Evolutionary conservation across 2,888 invertebrate species (phyloP).

Genomic region (Gerris lacustris): DNA sequence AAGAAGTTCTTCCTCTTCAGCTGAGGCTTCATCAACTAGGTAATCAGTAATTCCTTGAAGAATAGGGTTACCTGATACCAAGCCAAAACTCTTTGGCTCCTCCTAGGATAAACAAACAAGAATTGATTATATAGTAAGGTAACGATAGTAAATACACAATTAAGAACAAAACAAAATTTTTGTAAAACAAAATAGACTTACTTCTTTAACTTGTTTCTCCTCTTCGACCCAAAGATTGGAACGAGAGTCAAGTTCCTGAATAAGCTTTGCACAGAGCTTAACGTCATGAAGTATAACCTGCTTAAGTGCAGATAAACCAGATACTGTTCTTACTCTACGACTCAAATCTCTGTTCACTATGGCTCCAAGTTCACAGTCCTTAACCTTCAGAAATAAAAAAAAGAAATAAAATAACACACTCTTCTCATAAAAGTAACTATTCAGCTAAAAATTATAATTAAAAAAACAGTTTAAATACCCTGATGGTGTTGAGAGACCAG

Average conservation of each 20-base stretch:
- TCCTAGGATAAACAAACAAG: conserved; percentile 6
- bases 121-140: background rate
- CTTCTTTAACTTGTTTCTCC: background rate
- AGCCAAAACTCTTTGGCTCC: conserved; percentile 46
- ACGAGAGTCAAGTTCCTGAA: conserved; percentile 77
- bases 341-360: conserved; percentile 95
- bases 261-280: conserved; percentile 79
- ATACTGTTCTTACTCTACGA: conserved; percentile 80
- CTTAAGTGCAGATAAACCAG: conserved; percentile 80
- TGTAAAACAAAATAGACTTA: background rate
- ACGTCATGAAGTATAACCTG: conserved; percentile 83
- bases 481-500: conserved; percentile 93
- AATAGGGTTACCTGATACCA: conserved; percentile 80
- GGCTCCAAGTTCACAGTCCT: conserved; percentile 84
- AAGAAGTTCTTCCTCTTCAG: conserved; percentile 90
- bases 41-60: conserved; percentile 86
- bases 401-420: conserved; percentile 13
- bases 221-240: conserved; percentile 37
- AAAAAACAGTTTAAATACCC: conserved; percentile 43
- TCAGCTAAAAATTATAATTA: background rate
- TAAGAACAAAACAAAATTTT: no score
- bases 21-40: conserved; percentile 93
- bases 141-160: no score
- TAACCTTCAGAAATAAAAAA: conserved; percentile 45
- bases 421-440: background rate